These are phyloP conservation scores for Argynnis bischoffii DNA, from an alignment of 2,888 invertebrate species.

Conservation along the genomic window DNA sequence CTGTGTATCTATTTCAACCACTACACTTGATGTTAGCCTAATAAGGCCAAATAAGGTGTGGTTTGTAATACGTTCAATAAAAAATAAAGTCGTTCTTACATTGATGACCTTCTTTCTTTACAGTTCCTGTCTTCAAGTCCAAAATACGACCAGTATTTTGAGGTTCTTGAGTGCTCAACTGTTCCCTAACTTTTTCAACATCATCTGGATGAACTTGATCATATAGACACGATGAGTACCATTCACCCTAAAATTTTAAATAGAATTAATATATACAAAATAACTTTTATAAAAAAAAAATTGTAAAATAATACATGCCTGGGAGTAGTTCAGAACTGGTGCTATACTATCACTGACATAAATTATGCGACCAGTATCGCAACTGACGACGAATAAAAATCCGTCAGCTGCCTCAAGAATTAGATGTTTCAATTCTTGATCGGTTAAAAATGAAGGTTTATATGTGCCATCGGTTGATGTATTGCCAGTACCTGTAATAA, in stretches of 20 bases:
- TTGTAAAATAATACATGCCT: slow-evolving; percentile 74
- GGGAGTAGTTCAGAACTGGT: slow-evolving; percentile 97
- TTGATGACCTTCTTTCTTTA: slow-evolving; percentile 99
- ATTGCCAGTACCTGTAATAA: slow-evolving; percentile 91
- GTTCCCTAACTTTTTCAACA: slow-evolving; percentile 97
- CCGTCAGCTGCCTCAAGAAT: slow-evolving; percentile 99
- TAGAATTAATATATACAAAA: not conserved
- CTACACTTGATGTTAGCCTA: too few species aligned
- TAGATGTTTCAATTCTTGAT: slow-evolving; percentile 99
- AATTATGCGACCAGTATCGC: slow-evolving; percentile 97
- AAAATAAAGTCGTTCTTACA: slow-evolving; percentile 83
- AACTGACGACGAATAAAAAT: slow-evolving; percentile 96
- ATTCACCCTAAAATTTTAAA: slow-evolving; percentile 87
- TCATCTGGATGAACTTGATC: slow-evolving; percentile 99
- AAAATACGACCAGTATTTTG: slow-evolving; percentile 97
- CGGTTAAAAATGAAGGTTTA: slow-evolving; percentile 99
- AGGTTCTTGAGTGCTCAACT: slow-evolving; percentile 97
- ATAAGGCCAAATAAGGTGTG: too few species aligned
- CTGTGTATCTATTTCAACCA: too few species aligned
- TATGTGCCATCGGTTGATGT: slow-evolving; percentile 98
- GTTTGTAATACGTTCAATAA: too few species aligned
- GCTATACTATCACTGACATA: slow-evolving; percentile 99
- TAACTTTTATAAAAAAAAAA: not conserved
- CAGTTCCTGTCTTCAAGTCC: slow-evolving; percentile 98
- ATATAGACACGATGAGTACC: slow-evolving; percentile 97